Evolutionary conservation across 2,113 vertebrate genomes (phyloP).

Genomic region (Gymnorhina tibicen): DNA sequence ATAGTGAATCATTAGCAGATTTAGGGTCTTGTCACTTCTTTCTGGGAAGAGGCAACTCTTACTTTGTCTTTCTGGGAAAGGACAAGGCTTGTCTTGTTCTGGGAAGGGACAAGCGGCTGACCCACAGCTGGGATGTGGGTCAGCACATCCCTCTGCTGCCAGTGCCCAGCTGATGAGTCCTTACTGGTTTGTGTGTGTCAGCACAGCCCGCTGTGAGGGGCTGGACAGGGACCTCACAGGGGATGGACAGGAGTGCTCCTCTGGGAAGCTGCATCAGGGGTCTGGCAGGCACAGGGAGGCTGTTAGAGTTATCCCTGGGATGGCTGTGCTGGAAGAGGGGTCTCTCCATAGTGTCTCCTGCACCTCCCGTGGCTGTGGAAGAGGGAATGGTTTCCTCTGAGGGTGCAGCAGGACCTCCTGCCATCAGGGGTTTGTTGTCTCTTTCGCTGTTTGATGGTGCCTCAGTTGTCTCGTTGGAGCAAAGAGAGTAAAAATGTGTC

Average conservation of each 20-base stretch:
- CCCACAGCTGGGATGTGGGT: too few species aligned
- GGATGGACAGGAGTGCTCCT: neutral
- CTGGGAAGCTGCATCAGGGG: neutral
- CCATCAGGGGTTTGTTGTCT: rapidly evolving
- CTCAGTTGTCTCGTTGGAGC: rapidly evolving
- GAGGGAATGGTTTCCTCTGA: rapidly evolving
- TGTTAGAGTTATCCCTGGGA: rapidly evolving
- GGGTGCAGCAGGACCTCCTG: neutral
- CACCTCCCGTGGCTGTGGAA: rapidly evolving
- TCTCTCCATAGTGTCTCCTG: neutral
- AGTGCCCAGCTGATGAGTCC: neutral
- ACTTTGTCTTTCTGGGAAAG: neutral
- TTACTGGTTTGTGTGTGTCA: neutral
- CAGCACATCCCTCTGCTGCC: neutral
- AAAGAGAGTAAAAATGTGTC: rapidly evolving
- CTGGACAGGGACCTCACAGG: neutral
- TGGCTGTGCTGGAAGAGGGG: rapidly evolving
- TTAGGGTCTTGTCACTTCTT: neutral
- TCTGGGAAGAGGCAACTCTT: neutral
- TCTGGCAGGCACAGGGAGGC: neutral
- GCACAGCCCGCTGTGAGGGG: neutral
- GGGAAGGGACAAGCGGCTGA: neutral
- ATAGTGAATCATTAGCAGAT: neutral
- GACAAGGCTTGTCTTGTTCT: neutral
- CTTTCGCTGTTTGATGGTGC: rapidly evolving